Evolutionary conservation across 2,888 invertebrate genomes (phyloP), one percentile per base, ranked within the genome.

Genomic region (Teinopalpus imperialis): DNA sequence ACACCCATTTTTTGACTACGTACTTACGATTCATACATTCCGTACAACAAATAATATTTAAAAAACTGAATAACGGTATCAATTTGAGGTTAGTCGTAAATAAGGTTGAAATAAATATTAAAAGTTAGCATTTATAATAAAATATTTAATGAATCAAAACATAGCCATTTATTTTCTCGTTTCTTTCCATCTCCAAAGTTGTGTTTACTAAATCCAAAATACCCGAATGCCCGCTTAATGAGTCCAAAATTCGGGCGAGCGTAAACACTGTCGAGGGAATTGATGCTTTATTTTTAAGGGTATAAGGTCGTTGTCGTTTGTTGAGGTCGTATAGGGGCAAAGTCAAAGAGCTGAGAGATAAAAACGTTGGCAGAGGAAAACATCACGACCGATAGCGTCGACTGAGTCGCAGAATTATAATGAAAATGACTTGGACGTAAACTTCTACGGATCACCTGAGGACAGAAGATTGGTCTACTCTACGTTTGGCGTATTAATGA

Each of bases 291-390:
- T 43, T 1, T 0, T 1, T 7, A 34, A 41, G 1, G 32, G 9
- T 34, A 64, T 80, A 85, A 69, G 73, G 82, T 72, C 61, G 67
- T 69, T 53, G 62, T 66, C 60, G 56, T 54, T 53, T 52, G 54
- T 50, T 52, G 65, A 59, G 66, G 69, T 70, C 70, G 73, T 61
- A 53, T 65, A 68, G 78, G 75, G 73, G 59, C 68, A 73, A 75
- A 83, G 86, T 86, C 86, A 86, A 81, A 87, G 85, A 87, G 85
- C 80, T 79, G 67, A 70, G 69, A 76, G 81, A 82, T 82, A 81
- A 81, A 62, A 78, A 68, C 71, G 70, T 67, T 63, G 69, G 16
- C 4, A 16, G 71, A 81, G 83, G 80, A 81, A 82, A 82, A 83
- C 76, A 83, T 73, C 69, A 70, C 40, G 48, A 35, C 39, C 36